Evolutionary conservation across 1,140 invertebrate species (phyloP).

Genomic region (Cyrtorhinus lividipennis): DNA sequence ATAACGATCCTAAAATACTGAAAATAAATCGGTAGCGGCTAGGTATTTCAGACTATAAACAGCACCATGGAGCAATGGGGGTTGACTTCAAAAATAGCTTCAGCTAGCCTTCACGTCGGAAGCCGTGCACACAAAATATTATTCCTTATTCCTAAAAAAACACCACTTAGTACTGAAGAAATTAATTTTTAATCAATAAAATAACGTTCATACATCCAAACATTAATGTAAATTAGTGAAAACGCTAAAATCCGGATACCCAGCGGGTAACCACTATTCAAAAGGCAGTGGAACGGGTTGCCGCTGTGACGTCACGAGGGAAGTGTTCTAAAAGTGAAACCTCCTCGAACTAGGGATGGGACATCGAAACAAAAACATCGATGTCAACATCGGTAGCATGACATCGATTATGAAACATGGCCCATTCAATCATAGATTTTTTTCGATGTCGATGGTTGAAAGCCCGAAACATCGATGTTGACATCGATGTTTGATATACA

Average conservation of each 20-base stretch:
- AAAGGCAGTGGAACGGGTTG: not conserved
- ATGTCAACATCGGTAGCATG: no score
- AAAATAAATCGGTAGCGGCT: constrained; percentile 21
- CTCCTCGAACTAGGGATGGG: no score
- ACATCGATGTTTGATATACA: no score
- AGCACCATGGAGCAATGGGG: constrained; percentile 21
- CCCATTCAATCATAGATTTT: no score
- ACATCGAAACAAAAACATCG: no score
- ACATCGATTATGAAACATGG: no score
- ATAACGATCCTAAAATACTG: constrained; percentile 15
- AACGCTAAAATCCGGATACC: not conserved
- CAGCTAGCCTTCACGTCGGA: not conserved
- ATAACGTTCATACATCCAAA: not conserved
- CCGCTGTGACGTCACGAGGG: not conserved
- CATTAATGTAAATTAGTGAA: not conserved
- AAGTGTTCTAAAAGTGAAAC: not conserved
- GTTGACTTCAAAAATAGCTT: constrained; percentile 6
- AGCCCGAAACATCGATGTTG: no score
- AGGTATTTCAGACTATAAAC: constrained; percentile 24
- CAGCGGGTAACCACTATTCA: no score
- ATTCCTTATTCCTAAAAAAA: not conserved
- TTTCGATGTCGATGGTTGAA: no score
- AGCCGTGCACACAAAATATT: no score
- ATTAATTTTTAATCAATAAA: not conserved
- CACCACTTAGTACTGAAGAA: not conserved